Conservation (phyloP, 2,888 invertebrate species). For the Rhamphomyia laevipes region DNA sequence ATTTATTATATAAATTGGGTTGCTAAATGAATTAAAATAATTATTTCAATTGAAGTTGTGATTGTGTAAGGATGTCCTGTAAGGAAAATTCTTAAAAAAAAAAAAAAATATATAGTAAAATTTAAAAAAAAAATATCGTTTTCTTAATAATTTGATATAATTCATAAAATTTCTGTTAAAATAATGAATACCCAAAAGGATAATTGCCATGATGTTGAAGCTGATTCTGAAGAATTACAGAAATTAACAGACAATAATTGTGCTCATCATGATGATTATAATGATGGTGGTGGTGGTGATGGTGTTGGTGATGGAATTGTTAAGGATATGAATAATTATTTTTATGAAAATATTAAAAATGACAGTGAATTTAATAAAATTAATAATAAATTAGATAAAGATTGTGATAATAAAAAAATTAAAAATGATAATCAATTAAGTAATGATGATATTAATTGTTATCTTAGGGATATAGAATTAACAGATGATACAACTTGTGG, state of each 20-base stretch:
- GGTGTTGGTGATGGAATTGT: slow-evolving; percentile 12
- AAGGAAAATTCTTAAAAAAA: too few species aligned
- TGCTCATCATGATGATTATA: slow-evolving; percentile 10
- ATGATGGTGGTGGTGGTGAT: slow-evolving; percentile 10
- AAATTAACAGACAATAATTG: slow-evolving; percentile 12
- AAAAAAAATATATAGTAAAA: neutral
- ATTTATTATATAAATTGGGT: too few species aligned
- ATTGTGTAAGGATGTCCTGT: too few species aligned
- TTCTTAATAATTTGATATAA: neutral
- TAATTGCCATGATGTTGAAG: slow-evolving; percentile 8
- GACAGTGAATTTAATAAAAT: neutral
- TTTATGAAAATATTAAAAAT: slow-evolving; percentile 8
- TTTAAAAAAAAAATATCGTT: neutral
- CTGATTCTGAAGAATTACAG: slow-evolving; percentile 11
- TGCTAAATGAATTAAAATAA: too few species aligned
- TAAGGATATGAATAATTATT: slow-evolving; percentile 18
- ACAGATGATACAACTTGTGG: slow-evolving; percentile 55
- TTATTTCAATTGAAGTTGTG: too few species aligned
- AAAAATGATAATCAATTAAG: slow-evolving; percentile 15
- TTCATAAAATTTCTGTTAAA: neutral
- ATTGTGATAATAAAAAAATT: slow-evolving; percentile 7
- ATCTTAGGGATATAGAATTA: slow-evolving; percentile 40
- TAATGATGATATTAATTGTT: slow-evolving; percentile 38
- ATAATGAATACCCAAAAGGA: slow-evolving; percentile 4
- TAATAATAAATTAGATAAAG: neutral